These are phyloP conservation scores for Zaprionus africanus DNA, from an alignment of 1,140 invertebrate genomes.

Conservation along the genomic window DNA sequence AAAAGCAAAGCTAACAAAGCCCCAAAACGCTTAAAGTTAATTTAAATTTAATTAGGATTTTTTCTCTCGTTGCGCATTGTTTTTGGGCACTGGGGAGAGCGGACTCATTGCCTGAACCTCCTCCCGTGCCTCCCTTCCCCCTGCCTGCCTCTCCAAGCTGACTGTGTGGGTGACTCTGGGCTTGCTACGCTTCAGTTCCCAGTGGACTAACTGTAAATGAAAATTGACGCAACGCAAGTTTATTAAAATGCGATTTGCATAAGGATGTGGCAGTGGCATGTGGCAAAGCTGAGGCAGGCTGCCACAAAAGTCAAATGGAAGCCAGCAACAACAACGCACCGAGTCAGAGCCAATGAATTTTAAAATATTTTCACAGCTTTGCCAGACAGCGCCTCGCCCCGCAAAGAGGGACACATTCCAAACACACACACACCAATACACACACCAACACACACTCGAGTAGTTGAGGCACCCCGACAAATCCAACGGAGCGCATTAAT, in stretches of 20 bases:
- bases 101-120: no score
- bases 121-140: no score
- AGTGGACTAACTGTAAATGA: constrained; percentile 77
- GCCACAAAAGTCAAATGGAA: constrained; percentile 59
- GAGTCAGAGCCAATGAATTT: constrained; percentile 48
- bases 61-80: constrained; percentile 54
- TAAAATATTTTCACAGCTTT: constrained; percentile 51
- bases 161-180: not conserved
- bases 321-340: not conserved
- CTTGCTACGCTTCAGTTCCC: constrained; percentile 41
- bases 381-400: constrained; percentile 21
- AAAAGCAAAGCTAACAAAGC: constrained; percentile 76
- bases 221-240: constrained; percentile 80
- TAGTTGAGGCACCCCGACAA: not conserved
- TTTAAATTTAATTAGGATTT: constrained; percentile 82
- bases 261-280: constrained; percentile 64
- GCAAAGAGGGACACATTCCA: constrained; percentile 38
- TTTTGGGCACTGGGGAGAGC: constrained; percentile 33
- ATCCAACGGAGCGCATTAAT: constrained; percentile 62
- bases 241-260: constrained; percentile 82
- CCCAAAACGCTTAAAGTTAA: constrained; percentile 80
- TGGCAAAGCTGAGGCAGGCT: constrained; percentile 25
- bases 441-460: constrained; percentile 22
- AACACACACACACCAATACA: constrained; percentile 17
- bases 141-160: no score